A percentile compares a stretch with the other conserved stretches of the same genome.
phyloP scores from a whole-genome alignment of 1,140 invertebrate genomes.

The Scaptomyza graminum region DNA sequence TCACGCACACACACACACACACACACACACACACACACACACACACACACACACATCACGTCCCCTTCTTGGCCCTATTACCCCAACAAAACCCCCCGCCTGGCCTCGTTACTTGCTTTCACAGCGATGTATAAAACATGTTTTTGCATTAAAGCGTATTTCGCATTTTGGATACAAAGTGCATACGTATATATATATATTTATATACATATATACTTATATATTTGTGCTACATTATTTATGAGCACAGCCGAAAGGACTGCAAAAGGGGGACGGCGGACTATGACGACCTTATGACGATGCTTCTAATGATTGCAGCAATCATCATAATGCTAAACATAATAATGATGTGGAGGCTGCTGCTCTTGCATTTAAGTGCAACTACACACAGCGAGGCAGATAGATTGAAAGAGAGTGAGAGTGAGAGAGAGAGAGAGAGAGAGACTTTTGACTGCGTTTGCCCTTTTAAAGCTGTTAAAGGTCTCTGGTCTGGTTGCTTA shows the following conservation, averaged over 20 bases:
- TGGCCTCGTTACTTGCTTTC: neutral
- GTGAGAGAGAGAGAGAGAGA: too few relatives aligned
- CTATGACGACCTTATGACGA: constrained; percentile 39
- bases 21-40: constrained; percentile 2
- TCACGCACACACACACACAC: constrained; percentile 6
- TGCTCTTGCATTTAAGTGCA: constrained; percentile 24
- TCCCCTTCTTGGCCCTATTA: neutral
- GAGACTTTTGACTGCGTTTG: neutral
- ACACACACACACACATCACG: neutral
- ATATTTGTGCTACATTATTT: constrained; percentile 47
- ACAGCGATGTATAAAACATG: constrained; percentile 46
- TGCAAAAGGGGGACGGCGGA: constrained; percentile 7
- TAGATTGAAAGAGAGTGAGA: too few relatives aligned
- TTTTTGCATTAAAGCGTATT: constrained; percentile 47
- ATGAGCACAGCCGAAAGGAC: constrained; percentile 18
- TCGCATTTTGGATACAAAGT: constrained; percentile 39
- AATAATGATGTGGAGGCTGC: constrained; percentile 4
- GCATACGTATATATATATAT: neutral
- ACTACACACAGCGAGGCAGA: too few relatives aligned
- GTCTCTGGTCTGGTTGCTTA: constrained; percentile 25
- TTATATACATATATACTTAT: neutral
- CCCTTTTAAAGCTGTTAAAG: constrained; percentile 38
- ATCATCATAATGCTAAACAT: constrained; percentile 30
- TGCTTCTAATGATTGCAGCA: constrained; percentile 48
- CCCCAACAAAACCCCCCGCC: neutral